These are phyloP conservation scores for Plectropomus leopardus DNA, from an alignment of 2,113 vertebrate genomes.

Conservation along the genomic window DNA sequence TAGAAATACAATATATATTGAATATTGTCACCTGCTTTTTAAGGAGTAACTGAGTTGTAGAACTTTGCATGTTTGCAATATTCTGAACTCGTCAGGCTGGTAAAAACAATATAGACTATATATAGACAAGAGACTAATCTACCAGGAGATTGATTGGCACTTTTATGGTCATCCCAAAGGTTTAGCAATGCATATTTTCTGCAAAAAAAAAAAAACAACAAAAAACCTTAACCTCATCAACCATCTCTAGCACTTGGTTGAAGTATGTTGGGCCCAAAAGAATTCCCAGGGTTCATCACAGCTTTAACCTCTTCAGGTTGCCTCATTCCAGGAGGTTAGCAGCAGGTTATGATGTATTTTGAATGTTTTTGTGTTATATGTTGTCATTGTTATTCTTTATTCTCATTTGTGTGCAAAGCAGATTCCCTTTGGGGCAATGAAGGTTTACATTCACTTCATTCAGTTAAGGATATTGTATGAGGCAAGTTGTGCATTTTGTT, in stretches of 20 bases:
- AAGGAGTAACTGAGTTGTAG: conserved; percentile 2
- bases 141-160: neutral
- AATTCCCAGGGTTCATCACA: neutral
- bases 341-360: too few species aligned
- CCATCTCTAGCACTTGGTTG: neutral
- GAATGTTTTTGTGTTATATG: neutral
- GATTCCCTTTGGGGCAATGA: too few species aligned
- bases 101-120: conserved; percentile 17
- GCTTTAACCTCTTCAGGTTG: neutral
- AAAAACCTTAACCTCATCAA: neutral
- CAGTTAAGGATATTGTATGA: too few species aligned
- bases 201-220: too few species aligned
- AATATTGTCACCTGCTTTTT: conserved; percentile 18
- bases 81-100: neutral
- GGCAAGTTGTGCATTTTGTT: too few species aligned
- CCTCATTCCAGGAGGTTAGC: neutral
- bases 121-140: neutral
- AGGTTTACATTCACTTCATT: too few species aligned
- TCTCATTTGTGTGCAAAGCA: too few species aligned
- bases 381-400: neutral
- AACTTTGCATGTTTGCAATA: conserved; percentile 21
- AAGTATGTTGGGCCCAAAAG: neutral
- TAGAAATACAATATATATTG: too few species aligned
- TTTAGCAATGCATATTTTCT: too few species aligned
- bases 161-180: neutral